Evolutionary conservation across 2,888 invertebrate species (phyloP).

Genomic region (Apocheima hispidaria): DNA sequence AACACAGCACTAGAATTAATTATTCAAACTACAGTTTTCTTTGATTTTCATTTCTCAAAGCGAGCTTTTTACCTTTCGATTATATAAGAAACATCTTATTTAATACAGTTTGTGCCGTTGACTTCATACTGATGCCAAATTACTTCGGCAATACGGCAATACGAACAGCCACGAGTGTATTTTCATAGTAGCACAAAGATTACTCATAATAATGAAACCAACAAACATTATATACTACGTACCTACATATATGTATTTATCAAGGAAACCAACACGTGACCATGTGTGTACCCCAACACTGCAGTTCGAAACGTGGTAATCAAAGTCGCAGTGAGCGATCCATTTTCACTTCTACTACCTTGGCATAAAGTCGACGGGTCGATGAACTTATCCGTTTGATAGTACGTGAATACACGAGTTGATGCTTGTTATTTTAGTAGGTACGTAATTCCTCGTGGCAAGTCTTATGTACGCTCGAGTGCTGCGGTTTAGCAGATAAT

Average conservation of each 20-base stretch:
- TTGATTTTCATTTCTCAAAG: background rate
- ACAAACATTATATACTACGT: slow-evolving; percentile 11
- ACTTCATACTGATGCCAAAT: slow-evolving; percentile 7
- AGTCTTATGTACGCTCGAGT: slow-evolving; percentile 15
- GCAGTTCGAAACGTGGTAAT: slow-evolving; percentile 1
- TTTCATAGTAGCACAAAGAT: slow-evolving; percentile 12
- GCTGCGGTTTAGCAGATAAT: slow-evolving; percentile 23
- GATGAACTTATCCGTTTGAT: background rate
- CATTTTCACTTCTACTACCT: slow-evolving; percentile 8
- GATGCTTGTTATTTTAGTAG: slow-evolving; percentile 4
- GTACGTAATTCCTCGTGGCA: slow-evolving; percentile 24
- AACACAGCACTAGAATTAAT: too few species aligned
- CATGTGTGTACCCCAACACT: slow-evolving; percentile 9
- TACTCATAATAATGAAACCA: slow-evolving; percentile 23
- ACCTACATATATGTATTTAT: slow-evolving; percentile 18
- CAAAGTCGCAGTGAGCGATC: background rate
- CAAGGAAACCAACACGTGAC: slow-evolving; percentile 26
- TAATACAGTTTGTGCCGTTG: background rate
- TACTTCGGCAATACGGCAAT: slow-evolving; percentile 4
- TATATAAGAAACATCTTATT: background rate
- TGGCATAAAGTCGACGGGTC: slow-evolving; percentile 11
- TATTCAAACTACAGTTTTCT: too few species aligned
- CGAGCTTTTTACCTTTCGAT: background rate
- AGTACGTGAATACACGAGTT: slow-evolving; percentile 7
- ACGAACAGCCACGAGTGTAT: slow-evolving; percentile 4